phyloP scores from a whole-genome alignment of 2,888 invertebrate genomes.

The Kryphioiulus occultus region DNA sequence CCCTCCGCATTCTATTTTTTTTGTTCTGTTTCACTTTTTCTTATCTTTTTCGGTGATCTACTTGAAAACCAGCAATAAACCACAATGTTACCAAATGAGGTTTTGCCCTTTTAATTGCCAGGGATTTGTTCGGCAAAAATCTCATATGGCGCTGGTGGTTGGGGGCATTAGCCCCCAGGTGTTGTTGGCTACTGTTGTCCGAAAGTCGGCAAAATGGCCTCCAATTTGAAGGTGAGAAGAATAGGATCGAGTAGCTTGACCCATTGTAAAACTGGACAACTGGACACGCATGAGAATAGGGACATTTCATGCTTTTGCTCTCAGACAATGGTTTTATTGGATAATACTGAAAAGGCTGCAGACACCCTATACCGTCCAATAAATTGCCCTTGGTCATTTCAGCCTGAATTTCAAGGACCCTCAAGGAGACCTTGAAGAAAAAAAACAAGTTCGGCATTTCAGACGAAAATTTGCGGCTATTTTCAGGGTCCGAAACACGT shows the following conservation, averaged over 20 bases:
- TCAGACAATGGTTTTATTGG: background rate
- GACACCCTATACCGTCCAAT: background rate
- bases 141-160: background rate
- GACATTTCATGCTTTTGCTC: background rate
- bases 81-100: conserved; percentile 10
- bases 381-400: background rate
- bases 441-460: background rate
- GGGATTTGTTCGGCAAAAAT: background rate
- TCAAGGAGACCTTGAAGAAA: background rate
- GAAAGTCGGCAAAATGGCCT: conserved; percentile 3
- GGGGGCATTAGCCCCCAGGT: background rate
- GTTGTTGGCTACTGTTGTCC: background rate
- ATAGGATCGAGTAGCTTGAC: background rate
- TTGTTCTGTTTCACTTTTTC: background rate
- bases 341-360: background rate
- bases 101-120: conserved; percentile 2
- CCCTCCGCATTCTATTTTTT: background rate
- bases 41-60: background rate
- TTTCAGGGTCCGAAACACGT: background rate
- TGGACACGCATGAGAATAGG: conserved; percentile 20
- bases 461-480: background rate
- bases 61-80: conserved; percentile 4
- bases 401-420: background rate
- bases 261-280: background rate
- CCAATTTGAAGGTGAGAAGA: background rate